These are phyloP conservation scores for rat (Rattus norvegicus) DNA, from an alignment of 2,113 vertebrate genomes.

Conservation along the genomic window GRCr8 NC_086025.1:130811501-130812000, in stretches of 20 bases:
- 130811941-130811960: background rate
- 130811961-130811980: background rate
- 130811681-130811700: background rate
- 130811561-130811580: slow-evolving; percentile 50
- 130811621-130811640: background rate
- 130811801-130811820: background rate
- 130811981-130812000: background rate
- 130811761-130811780: background rate
- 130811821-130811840: background rate
- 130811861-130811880: background rate
- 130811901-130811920: background rate
- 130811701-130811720: background rate
- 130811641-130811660: background rate
- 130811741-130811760: background rate
- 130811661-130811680: background rate
- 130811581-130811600: slow-evolving; percentile 28
- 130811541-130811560: slow-evolving; percentile 67
- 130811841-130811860: background rate
- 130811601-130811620: slow-evolving; percentile 16
- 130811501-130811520: slow-evolving; percentile 84
- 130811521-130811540: slow-evolving; percentile 84
- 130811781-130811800: background rate
- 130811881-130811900: background rate
- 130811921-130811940: background rate
- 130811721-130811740: background rate